A percentile compares a stretch with the other conserved stretches of the same genome.
Evolutionary conservation across 2,888 invertebrate genomes (phyloP).

Genomic region (Cacoxenus indagator): DNA sequence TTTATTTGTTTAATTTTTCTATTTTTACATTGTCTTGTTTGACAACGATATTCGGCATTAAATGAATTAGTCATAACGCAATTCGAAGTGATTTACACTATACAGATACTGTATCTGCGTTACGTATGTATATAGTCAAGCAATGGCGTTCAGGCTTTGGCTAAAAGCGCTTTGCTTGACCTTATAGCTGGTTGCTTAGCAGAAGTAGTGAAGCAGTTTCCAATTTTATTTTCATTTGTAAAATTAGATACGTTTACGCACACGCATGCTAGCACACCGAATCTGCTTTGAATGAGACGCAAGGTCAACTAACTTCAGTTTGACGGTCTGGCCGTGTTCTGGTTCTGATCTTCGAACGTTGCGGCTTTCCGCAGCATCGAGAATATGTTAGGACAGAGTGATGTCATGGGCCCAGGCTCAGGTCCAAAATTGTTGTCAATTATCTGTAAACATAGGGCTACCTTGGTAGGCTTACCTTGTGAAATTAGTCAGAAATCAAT

Average conservation of each 20-base stretch:
- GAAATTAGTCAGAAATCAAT: too few relatives aligned
- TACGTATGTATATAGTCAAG: neutral
- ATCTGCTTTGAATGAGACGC: neutral
- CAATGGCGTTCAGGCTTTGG: neutral
- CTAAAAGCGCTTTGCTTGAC: neutral
- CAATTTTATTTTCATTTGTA: neutral
- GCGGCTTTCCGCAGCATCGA: too few relatives aligned
- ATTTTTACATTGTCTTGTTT: slow-evolving; percentile 1
- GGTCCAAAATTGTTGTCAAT: too few relatives aligned
- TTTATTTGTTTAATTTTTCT: slow-evolving; percentile 4
- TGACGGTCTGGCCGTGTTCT: slow-evolving; percentile 24
- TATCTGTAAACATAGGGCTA: too few relatives aligned
- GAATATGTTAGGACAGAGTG: too few relatives aligned
- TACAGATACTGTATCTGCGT: neutral
- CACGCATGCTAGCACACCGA: neutral
- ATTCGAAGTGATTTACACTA: slow-evolving; percentile 9
- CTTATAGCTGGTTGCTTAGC: neutral
- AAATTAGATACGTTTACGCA: neutral
- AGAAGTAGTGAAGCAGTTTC: neutral
- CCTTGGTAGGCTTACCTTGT: too few relatives aligned
- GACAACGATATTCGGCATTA: slow-evolving; percentile 8
- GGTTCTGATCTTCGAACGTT: neutral
- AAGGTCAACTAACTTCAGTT: slow-evolving; percentile 31
- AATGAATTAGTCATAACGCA: slow-evolving; percentile 34
- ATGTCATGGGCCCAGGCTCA: too few relatives aligned